Conservation (phyloP, 2,797 vertebrate species). For the Capromys pilorides region DNA sequence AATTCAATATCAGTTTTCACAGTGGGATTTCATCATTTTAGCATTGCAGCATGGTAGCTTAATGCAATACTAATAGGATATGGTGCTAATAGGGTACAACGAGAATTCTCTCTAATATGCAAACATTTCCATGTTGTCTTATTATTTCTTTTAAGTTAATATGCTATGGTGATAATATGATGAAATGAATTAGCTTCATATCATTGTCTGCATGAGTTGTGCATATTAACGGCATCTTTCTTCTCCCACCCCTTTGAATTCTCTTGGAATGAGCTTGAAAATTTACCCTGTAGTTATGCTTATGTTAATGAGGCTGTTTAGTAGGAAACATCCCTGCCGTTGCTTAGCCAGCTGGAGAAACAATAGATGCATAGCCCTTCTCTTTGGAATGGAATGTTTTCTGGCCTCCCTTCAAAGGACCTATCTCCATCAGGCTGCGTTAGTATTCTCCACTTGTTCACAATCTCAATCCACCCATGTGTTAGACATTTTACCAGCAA, state of each 20-base stretch:
- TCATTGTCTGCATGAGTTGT: conserved; percentile 88
- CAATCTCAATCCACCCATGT: conserved; percentile 79
- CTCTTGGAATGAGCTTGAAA: conserved; percentile 88
- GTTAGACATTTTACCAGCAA: conserved; percentile 79
- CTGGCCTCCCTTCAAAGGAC: conserved; percentile 83
- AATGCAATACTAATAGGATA: conserved; percentile 88
- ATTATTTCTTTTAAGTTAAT: conserved; percentile 90
- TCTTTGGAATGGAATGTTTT: conserved; percentile 84
- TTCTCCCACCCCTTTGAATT: conserved; percentile 84
- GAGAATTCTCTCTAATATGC: conserved; percentile 87
- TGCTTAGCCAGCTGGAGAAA: conserved; percentile 88
- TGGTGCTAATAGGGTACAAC: conserved; percentile 88
- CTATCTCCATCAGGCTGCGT: conserved; percentile 81
- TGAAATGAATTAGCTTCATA: conserved; percentile 89
- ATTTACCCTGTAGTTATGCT: conserved; percentile 90
- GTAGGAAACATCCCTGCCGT: conserved; percentile 86
- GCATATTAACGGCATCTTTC: conserved; percentile 86
- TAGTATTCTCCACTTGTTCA: conserved; percentile 78
- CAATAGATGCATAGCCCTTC: conserved; percentile 81
- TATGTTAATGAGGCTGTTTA: conserved; percentile 90
- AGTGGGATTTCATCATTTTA: conserved; percentile 90
- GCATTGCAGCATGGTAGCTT: conserved; percentile 86
- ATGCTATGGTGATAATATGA: conserved; percentile 89
- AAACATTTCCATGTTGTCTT: conserved; percentile 89
- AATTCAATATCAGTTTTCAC: conserved; percentile 90